Conservation (phyloP, 1,140 invertebrate genomes). For the Calliphora vicina region DNA sequence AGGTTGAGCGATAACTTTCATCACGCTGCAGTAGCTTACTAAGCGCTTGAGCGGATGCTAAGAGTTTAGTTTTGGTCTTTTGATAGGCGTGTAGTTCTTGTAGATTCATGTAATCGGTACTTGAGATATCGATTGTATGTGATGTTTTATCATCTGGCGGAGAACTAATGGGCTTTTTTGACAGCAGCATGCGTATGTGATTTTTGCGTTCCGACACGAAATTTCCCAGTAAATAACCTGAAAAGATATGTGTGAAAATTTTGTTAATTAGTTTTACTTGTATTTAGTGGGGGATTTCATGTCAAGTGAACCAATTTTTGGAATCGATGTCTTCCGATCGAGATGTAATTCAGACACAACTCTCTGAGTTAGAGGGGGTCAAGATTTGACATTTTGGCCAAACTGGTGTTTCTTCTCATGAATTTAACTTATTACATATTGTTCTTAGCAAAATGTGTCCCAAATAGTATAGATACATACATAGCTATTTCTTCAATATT, state of each 20-base stretch:
- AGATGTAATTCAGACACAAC: no score
- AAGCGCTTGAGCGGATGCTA: conserved; percentile 50
- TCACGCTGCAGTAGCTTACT: conserved; percentile 55
- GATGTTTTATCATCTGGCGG: conserved; percentile 37
- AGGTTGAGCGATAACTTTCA: conserved; percentile 56
- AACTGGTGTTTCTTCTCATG: no score
- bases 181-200: conserved; percentile 54
- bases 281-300: no score
- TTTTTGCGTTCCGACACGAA: conserved; percentile 60
- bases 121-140: conserved; percentile 43
- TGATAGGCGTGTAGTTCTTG: conserved; percentile 55
- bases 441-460: no score
- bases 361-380: no score
- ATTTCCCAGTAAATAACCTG: conserved; percentile 60
- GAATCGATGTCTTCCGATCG: no score
- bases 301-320: no score
- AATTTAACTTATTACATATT: no score
- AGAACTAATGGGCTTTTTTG: conserved; percentile 43
- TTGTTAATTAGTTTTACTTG: background rate
- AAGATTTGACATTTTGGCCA: no score
- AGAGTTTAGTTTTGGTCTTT: conserved; percentile 52
- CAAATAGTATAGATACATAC: no score
- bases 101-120: conserved; percentile 52
- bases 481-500: no score
- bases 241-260: conserved; percentile 40